Evolutionary conservation across 1,140 invertebrate genomes (phyloP), one percentile per base, ranked within the genome.

Genomic region (Drosophila kohkoa): DNA sequence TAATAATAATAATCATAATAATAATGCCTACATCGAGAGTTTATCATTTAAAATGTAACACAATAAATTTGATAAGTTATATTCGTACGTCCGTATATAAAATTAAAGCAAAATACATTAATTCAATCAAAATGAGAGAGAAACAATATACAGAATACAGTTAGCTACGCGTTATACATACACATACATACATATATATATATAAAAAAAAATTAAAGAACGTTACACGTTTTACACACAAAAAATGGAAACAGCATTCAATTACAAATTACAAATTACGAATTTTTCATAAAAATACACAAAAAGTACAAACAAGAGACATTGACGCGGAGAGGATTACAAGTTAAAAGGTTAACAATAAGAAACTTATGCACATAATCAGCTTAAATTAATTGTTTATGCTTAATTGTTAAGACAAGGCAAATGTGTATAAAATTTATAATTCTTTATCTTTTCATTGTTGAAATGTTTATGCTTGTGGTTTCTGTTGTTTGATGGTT

Each of bases 1-100:
- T 66, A 62, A 30, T 62, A 48, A 46, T 59, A 59, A 59, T 30
- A 45, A 20, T 63, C 35, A 65, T 66, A 55, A 55, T 48, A 67
- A 64, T 71, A 64, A 55, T 70, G 16, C 41, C 65, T 74, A 74
- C 45, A 43, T 51, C 57, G 71, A 68, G 71, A 68, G 41, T 43
- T 59, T 68, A 75, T 55, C 72, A 75, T 69, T 75, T 75, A 75
- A 69, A 75, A 69, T 75, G 65, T 75, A 75, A 75, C 72, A 75
- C 72, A 75, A 75, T 75, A 55, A 75, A 55, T 62, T 69, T 69
- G 72, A 69, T 75, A 69, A 69, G 65, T 75, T 75, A 75, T 62
- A 62, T 55, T 67, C 48, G 54, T 73, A 59, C 46, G 43, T 68
- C 30, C 49, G 10, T 74, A 69, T 41, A 43, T 52, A 67, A 35